Base-by-base conservation (phyloP, 2,888 invertebrate genomes). In the Hipparchia sbordonii region DNA sequence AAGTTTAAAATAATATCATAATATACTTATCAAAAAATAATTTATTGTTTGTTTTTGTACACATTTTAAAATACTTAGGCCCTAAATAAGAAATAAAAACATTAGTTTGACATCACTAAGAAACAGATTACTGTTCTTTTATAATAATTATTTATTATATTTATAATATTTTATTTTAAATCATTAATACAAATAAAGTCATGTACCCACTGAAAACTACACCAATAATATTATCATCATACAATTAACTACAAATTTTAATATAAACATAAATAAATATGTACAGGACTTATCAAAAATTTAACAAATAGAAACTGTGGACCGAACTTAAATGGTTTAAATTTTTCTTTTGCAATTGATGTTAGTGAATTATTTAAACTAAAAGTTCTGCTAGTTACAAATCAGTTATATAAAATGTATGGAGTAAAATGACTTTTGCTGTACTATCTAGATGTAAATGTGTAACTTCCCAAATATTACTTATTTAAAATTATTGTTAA, bases 241-340 rank as follows among this genome's bases (percentile, higher is more conserved):
- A 87, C 81, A 68, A 23, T 23, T 23, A 13, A 76, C 79, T 81
- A 78, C 74, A 68, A 72, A 77, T 80, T 73, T 77, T 59, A 59
- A 48, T 51, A 76, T 77, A 79, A 75, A 77, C 71, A 80, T 78
- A 81, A 81, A 81, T 78, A 78, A 81, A 79, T 78, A 79, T 79
- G 73, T 79, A 78, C 79, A 78, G 52, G 68, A 74, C 75, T 78
- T 79, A 78, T 75, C 68, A 60, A 68, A 69, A 76, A 78, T 80
- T 77, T 77, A 77, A 77, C 72, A 46, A 72, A 77, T 78, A 80
- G 77, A 80, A 81, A 81, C 79, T 73, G 78, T 77, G 75, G 78
- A 78, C 78, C 79, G 73, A 69, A 70, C 12, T 39, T 39, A 66
- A 54, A 45, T 54, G 54, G 51, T 51, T 66, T 52, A 45, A n/a